Evolutionary conservation across 2,888 invertebrate species (phyloP).

Genomic region (Macaria notata): DNA sequence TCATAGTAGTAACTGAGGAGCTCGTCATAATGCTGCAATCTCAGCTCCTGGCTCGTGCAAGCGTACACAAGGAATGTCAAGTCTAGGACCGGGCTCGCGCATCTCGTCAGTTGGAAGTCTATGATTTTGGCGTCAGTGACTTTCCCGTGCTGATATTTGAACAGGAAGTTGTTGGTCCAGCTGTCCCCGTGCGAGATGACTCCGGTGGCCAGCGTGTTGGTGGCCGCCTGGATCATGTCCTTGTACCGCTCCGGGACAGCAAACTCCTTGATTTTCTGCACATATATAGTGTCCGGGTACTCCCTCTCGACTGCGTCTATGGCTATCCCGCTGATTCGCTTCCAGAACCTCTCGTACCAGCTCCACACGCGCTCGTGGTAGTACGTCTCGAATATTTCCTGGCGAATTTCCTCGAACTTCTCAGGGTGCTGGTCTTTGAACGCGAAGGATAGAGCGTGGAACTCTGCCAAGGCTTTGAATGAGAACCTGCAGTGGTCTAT

Average conservation of each 20-base stretch:
- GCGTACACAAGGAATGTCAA: constrained; percentile 78
- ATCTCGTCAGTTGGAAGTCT: constrained; percentile 86
- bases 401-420: constrained; percentile 66
- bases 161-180: constrained; percentile 89
- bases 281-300: constrained; percentile 82
- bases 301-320: constrained; percentile 85
- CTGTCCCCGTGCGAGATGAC: constrained; percentile 88
- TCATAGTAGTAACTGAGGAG: constrained; percentile 84
- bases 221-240: constrained; percentile 68
- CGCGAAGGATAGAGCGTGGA: constrained; percentile 83
- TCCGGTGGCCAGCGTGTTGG: constrained; percentile 61
- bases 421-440: constrained; percentile 79
- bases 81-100: constrained; percentile 82
- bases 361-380: constrained; percentile 75
- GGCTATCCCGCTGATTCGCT: constrained; percentile 74
- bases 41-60: constrained; percentile 83
- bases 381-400: constrained; percentile 79
- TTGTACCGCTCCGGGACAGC: constrained; percentile 76
- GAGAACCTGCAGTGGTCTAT: constrained; percentile 73
- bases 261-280: constrained; percentile 79
- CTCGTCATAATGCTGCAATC: constrained; percentile 81
- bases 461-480: constrained; percentile 79
- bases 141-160: constrained; percentile 54
- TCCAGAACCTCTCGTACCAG: constrained; percentile 83
- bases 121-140: constrained; percentile 81